Base-by-base conservation (phyloP, 2,113 vertebrate species). In the Vulpes ferrilata region DNA sequence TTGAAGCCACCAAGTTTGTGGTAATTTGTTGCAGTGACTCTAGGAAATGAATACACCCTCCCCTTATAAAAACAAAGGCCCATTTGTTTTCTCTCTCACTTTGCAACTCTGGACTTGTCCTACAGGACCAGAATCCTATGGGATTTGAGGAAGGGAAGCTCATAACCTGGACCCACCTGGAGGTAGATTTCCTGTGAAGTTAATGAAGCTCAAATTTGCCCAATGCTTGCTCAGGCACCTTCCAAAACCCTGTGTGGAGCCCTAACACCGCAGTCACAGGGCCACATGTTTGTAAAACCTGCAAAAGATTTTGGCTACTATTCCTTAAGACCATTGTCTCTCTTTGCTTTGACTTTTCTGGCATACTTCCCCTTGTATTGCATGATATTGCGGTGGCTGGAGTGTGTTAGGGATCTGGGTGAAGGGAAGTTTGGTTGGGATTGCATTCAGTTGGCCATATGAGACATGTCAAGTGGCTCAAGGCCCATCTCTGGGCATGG, bases 251-350 rank as follows among this genome's bases (percentile, higher is more conserved):
- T 53, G 86, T 12, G n/a, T 48, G 64, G 30, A 51, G 1, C 27
- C 32, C n/a, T 48, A 16, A 64, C 1, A 2, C 9, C 17, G 1
- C 8, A 17, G 51, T 19, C 35, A 32, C 0, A 1, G 67, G 84
- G 23, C 73, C 69, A 16, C 5, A 0, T 16, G 65, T 59, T 67
- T 69, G 6, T 62, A 15, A 71, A 27, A 55, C 23, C 23, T 55
- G 51, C 53, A n/a, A 9, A 82, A 69, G 20, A 9, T 43, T 88
- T 22, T 38, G 51, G 15, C 17, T 20, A 7, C 23, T 53, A 1
- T 35, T 23, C 32, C 32, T 32, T 4, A 30, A 74, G 19, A 16
- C 35, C 27, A 0, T 4, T 10, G 30, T 38, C n/a, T 38, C 11
- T 86, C 25, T 38, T 35, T 43, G 59, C 57, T 55, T 48, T 9